Evolutionary conservation across 2,113 vertebrate species (phyloP).

Genomic region (Aythya baeri): DNA sequence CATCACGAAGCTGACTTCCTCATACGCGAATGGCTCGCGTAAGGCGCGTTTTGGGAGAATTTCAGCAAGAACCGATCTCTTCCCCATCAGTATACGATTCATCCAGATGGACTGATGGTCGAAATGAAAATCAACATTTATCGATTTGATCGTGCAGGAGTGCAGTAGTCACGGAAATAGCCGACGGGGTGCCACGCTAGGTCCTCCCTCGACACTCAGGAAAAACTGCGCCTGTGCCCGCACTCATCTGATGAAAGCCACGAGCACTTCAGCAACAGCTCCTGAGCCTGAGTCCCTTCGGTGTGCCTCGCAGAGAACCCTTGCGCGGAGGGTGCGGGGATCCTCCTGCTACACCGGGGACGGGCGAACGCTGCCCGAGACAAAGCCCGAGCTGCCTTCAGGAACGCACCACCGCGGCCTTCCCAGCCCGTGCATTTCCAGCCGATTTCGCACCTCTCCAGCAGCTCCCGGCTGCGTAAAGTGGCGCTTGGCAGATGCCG

Average conservation of each 20-base stretch:
- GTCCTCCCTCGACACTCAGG: not conserved
- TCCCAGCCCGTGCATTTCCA: not conserved
- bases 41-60: not conserved
- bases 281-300: not conserved
- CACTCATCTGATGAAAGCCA: not conserved
- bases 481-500: not conserved
- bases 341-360: not conserved
- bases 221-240: not conserved
- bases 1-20: not conserved
- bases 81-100: not conserved
- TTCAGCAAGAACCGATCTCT: not conserved
- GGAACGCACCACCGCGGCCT: accelerated
- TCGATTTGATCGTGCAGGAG: not conserved
- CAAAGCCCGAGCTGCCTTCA: not conserved
- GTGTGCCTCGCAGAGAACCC: not conserved
- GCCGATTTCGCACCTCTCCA: not conserved
- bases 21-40: not conserved
- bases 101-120: not conserved
- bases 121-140: not conserved
- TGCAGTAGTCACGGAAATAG: not conserved
- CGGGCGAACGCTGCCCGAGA: not conserved
- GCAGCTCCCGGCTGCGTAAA: accelerated
- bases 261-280: not conserved
- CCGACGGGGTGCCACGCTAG: not conserved
- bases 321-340: not conserved